phyloP scores from a whole-genome alignment of 2,113 vertebrate genomes.

The Phyllostomus hastatus region DNA sequence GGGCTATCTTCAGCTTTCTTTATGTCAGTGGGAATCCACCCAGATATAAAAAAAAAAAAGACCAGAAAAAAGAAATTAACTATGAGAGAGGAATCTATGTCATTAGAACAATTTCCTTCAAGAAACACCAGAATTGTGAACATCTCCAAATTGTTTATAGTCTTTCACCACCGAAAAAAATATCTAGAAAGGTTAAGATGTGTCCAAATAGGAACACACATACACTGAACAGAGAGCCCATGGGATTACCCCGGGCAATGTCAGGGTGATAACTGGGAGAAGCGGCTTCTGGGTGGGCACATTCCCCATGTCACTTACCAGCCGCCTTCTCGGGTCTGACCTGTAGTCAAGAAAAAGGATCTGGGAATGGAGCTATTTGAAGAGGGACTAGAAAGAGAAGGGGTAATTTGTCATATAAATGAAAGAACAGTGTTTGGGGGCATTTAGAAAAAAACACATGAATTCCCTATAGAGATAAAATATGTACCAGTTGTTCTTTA shows the following conservation, averaged over 20 bases:
- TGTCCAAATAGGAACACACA: not conserved
- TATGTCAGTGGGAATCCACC: not conserved
- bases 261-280: not conserved
- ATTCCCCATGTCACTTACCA: not conserved
- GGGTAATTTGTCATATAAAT: not conserved
- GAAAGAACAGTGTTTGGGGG: not conserved
- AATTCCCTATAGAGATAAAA: not conserved
- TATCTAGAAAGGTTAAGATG: not conserved
- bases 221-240: not conserved
- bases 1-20: not conserved
- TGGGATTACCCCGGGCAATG: not conserved
- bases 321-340: not conserved
- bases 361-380: not conserved
- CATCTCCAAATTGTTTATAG: not conserved
- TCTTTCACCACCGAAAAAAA: not conserved
- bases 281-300: not conserved
- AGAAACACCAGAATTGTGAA: not conserved
- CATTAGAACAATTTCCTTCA: not conserved
- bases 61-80: not conserved
- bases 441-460: not conserved
- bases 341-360: not conserved
- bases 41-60: constrained; percentile 31
- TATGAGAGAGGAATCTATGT: not conserved
- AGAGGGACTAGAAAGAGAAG: not conserved
- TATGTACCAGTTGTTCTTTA: not conserved